A percentile compares a stretch with the other conserved stretches of the same genome.
Evolutionary conservation across 2,888 invertebrate genomes (phyloP).

Genomic region (Crepidodera aurea): DNA sequence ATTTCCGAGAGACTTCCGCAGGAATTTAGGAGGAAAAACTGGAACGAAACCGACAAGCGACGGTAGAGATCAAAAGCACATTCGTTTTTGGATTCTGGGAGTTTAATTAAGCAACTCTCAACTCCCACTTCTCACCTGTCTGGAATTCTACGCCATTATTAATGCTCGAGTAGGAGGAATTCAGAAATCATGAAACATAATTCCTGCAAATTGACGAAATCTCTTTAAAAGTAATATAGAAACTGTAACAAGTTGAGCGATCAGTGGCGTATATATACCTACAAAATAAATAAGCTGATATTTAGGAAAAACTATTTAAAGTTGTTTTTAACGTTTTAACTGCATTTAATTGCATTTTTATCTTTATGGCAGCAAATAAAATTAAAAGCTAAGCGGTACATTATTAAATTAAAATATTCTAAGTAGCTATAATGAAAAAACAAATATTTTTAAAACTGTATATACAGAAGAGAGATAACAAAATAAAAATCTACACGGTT

Average conservation of each 20-base stretch:
- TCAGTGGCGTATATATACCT: too few relatives aligned
- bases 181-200: not conserved
- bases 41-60: not conserved
- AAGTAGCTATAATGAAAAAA: too few relatives aligned
- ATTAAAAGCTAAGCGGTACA: too few relatives aligned
- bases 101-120: slow-evolving; percentile 1
- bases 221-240: not conserved
- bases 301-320: too few relatives aligned
- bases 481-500: too few relatives aligned
- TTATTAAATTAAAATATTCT: too few relatives aligned
- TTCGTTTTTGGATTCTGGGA: not conserved
- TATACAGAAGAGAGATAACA: too few relatives aligned
- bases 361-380: too few relatives aligned
- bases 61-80: not conserved
- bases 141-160: not conserved
- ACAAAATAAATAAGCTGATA: too few relatives aligned
- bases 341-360: too few relatives aligned
- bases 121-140: not conserved
- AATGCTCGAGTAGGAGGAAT: not conserved
- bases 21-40: not conserved
- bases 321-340: too few relatives aligned
- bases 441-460: too few relatives aligned
- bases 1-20: not conserved
- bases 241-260: not conserved
- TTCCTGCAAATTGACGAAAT: not conserved